These are phyloP conservation scores for Haemorhous mexicanus DNA, from an alignment of 2,113 vertebrate genomes.

Conservation along the genomic window DNA sequence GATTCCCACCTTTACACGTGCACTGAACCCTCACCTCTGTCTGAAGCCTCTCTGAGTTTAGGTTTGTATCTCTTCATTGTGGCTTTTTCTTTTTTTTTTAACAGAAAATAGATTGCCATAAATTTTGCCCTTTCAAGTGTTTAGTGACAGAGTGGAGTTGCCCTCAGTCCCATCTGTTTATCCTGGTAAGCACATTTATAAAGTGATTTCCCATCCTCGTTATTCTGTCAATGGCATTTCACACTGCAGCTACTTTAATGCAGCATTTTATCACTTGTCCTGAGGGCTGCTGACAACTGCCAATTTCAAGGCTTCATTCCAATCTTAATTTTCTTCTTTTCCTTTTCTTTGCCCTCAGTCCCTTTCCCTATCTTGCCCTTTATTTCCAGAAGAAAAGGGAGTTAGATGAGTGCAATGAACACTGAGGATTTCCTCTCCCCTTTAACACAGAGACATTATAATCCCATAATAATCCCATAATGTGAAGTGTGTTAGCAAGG, in stretches of 20 bases:
- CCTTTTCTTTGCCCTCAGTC: neutral
- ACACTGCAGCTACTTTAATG: slow-evolving; percentile 47
- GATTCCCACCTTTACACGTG: neutral
- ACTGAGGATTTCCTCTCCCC: neutral
- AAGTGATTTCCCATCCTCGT: slow-evolving; percentile 41
- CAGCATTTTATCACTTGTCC: slow-evolving; percentile 59
- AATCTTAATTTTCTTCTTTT: neutral
- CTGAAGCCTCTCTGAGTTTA: neutral
- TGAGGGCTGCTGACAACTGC: slow-evolving; percentile 46
- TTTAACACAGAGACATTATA: neutral
- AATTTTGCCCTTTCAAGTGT: slow-evolving; percentile 41
- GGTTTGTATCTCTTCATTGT: neutral
- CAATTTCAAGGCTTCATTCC: slow-evolving; percentile 16
- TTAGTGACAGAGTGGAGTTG: slow-evolving; percentile 27
- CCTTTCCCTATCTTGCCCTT: neutral
- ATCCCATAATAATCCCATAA: neutral
- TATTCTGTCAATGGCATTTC: slow-evolving; percentile 59
- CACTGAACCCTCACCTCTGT: neutral
- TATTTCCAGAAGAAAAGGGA: neutral
- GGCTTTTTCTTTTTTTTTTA: neutral
- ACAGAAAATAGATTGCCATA: neutral
- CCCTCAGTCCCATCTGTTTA: slow-evolving; percentile 61
- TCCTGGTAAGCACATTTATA: slow-evolving; percentile 51
- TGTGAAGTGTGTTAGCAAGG: fast-evolving
- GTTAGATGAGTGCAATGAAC: fast-evolving